Evolutionary conservation across 2,797 vertebrate species (phyloP).

Genomic region (Pantherophis vulpinus): DNA sequence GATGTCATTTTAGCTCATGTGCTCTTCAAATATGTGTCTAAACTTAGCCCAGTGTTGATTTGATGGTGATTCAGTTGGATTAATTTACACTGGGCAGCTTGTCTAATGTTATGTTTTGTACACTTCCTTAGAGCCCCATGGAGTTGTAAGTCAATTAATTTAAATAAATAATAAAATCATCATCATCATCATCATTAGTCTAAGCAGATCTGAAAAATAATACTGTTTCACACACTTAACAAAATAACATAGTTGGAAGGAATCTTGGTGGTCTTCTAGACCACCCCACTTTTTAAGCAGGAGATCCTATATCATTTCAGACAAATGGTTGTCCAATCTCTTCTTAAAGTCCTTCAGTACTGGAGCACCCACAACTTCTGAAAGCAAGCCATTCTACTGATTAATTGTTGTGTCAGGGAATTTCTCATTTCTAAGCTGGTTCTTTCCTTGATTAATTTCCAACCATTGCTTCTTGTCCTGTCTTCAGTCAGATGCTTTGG

Average conservation of each 20-base stretch:
- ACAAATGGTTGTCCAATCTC: not conserved
- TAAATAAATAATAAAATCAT: not conserved
- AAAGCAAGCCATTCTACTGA: not conserved
- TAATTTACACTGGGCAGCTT: not conserved
- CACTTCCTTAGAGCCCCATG: not conserved
- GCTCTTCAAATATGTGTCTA: not conserved
- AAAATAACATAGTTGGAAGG: not conserved
- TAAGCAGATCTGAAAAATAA: not conserved
- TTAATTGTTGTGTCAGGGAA: not conserved
- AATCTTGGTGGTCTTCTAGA: not conserved
- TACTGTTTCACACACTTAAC: not conserved
- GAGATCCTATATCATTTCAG: not conserved
- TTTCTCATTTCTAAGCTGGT: not conserved
- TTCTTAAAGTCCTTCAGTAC: not conserved
- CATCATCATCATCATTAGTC: not conserved
- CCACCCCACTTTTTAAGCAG: not conserved
- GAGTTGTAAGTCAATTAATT: not conserved
- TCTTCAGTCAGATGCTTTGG: not conserved
- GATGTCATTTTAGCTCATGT: not conserved
- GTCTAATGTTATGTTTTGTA: not conserved
- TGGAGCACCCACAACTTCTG: too few species aligned
- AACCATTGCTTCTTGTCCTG: not conserved
- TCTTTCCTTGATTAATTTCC: not conserved
- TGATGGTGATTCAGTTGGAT: not conserved
- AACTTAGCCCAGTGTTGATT: not conserved